These are phyloP conservation scores for Blastobasis adustella DNA, from an alignment of 2,888 invertebrate genomes.

Conservation along the genomic window DNA sequence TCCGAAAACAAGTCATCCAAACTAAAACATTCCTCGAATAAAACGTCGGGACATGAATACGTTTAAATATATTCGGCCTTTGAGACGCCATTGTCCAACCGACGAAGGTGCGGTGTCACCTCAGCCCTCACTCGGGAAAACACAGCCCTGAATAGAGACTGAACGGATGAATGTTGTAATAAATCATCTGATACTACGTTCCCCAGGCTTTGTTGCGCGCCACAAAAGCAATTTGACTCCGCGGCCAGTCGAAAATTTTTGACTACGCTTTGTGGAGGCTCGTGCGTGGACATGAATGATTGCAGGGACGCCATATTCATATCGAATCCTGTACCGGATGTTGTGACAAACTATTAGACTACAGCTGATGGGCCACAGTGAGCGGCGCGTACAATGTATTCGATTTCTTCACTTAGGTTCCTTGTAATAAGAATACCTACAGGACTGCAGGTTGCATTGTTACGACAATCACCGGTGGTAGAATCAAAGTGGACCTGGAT, in stretches of 20 bases:
- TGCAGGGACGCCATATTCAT: not conserved
- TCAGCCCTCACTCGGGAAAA: no score
- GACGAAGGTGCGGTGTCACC: not conserved
- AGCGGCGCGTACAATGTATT: no score
- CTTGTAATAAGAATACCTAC: no score
- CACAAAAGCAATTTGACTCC: slow-evolving; percentile 9
- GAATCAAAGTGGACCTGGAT: no score
- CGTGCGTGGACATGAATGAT: not conserved
- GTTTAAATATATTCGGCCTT: slow-evolving; percentile 6
- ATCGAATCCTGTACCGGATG: not conserved
- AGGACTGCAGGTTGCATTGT: no score
- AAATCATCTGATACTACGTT: slow-evolving; percentile 8
- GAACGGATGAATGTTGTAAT: slow-evolving; percentile 5
- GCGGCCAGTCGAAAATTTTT: not conserved
- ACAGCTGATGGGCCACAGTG: not conserved
- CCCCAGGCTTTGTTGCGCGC: slow-evolving; percentile 2
- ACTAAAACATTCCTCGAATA: not conserved
- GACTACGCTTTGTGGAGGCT: no score
- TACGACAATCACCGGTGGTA: no score
- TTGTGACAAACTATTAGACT: not conserved
- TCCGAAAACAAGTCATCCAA: no score
- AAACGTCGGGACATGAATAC: not conserved
- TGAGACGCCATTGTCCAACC: slow-evolving; percentile 5
- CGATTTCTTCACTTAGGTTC: no score
- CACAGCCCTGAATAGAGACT: no score